Evolutionary conservation across 2,888 invertebrate genomes (phyloP).

Genomic region (Desoria tigrina): DNA sequence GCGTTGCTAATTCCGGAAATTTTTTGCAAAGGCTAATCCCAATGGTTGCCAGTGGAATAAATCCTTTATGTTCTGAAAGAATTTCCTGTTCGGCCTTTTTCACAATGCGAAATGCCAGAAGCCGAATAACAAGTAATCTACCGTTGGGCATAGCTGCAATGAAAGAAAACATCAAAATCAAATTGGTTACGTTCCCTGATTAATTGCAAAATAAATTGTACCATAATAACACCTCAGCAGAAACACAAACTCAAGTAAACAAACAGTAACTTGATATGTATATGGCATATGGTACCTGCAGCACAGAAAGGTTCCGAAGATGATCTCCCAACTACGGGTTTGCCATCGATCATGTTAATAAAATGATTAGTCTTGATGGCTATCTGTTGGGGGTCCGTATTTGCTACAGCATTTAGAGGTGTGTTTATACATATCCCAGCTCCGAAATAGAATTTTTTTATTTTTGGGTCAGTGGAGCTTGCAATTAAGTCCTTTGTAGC

Average conservation of each 20-base stretch:
- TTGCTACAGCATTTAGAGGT: constrained; percentile 48
- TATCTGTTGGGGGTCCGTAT: constrained; percentile 35
- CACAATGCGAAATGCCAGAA: constrained; percentile 49
- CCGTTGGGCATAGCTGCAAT: constrained; percentile 41
- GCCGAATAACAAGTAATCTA: constrained; percentile 44
- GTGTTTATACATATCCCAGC: constrained; percentile 51
- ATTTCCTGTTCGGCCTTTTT: constrained; percentile 52
- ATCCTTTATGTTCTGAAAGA: constrained; percentile 40
- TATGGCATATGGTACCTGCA: too few species aligned
- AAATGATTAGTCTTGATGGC: constrained; percentile 43
- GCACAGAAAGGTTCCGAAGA: constrained; percentile 36
- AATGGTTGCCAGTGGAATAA: constrained; percentile 46
- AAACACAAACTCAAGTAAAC: too few species aligned
- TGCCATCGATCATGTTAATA: constrained; percentile 42
- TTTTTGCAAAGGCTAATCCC: constrained; percentile 43
- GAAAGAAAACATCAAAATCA: not conserved
- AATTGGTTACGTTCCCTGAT: constrained; percentile 5
- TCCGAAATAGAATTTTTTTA: constrained; percentile 46
- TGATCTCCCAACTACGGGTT: constrained; percentile 43
- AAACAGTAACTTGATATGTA: too few species aligned
- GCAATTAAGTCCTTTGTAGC: constrained; percentile 36
- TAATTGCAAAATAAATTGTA: too few species aligned
- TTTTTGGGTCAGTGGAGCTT: constrained; percentile 29
- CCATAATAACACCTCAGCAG: too few species aligned
- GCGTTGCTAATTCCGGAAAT: constrained; percentile 44